These are phyloP conservation scores for Nezara viridula DNA, from an alignment of 2,888 invertebrate species.

Conservation along the genomic window DNA sequence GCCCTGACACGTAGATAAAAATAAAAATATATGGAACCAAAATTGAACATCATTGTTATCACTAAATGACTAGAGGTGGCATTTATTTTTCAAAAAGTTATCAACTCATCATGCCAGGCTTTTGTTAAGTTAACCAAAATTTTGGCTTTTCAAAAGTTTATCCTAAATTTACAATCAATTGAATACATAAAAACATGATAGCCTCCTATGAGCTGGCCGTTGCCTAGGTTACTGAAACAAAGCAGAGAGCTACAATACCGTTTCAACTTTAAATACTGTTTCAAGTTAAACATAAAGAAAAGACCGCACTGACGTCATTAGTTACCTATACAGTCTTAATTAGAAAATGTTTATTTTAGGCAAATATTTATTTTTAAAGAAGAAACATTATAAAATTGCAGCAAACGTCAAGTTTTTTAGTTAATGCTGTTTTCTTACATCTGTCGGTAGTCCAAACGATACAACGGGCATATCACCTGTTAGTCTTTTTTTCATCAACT, in stretches of 20 bases:
- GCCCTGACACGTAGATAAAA: slow-evolving; percentile 82
- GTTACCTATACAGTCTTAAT: background rate
- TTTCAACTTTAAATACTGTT: background rate
- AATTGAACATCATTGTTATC: slow-evolving; percentile 60
- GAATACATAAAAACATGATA: background rate
- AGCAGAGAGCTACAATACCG: background rate
- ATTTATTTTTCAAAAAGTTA: background rate
- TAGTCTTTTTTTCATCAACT: too few species aligned
- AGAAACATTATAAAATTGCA: too few species aligned
- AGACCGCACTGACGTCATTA: background rate
- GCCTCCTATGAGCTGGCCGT: background rate
- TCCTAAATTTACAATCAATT: background rate
- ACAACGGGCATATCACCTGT: too few species aligned
- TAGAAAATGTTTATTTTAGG: too few species aligned
- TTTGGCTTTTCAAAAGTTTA: background rate
- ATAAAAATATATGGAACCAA: slow-evolving; percentile 66
- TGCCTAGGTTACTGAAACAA: slow-evolving; percentile 33
- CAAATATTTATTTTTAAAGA: too few species aligned
- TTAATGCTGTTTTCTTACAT: too few species aligned
- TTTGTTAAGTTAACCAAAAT: background rate
- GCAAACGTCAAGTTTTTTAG: too few species aligned
- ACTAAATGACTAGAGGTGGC: slow-evolving; percentile 51
- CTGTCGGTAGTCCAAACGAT: too few species aligned
- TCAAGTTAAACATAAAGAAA: background rate
- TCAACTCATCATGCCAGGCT: background rate